Conservation (phyloP, 1,140 invertebrate species). For the Sycophila sp. region DNA sequence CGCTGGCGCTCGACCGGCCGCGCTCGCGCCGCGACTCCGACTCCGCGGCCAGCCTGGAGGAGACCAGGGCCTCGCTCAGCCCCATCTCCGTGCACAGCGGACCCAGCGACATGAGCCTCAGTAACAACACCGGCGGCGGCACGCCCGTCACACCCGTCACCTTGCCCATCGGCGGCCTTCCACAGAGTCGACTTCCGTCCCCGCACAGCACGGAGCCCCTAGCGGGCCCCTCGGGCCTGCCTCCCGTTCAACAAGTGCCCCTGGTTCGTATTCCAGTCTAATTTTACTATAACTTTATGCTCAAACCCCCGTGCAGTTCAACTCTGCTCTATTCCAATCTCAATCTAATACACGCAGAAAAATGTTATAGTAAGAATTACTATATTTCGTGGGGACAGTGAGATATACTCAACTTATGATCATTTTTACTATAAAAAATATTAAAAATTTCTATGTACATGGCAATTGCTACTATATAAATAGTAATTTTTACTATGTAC, state of each 20-base stretch:
- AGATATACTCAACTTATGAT: no score
- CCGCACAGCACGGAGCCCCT: slow-evolving; percentile 76
- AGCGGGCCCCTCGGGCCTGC: slow-evolving; percentile 79
- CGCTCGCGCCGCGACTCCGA: slow-evolving; percentile 59
- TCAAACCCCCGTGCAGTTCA: no score
- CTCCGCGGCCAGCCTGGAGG: slow-evolving; percentile 59
- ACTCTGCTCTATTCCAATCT: no score
- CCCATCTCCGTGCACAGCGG: slow-evolving; percentile 66
- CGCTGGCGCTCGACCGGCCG: slow-evolving; percentile 59
- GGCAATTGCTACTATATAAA: no score
- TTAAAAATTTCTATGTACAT: no score
- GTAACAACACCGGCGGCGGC: slow-evolving; percentile 57
- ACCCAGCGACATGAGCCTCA: slow-evolving; percentile 70
- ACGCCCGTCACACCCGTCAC: slow-evolving; percentile 40
- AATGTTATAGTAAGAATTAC: no score
- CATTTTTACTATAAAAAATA: no score
- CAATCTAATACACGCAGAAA: no score
- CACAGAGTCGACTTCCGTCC: slow-evolving; percentile 69
- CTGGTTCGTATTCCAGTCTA: slow-evolving; percentile 71
- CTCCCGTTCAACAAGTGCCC: slow-evolving; percentile 86
- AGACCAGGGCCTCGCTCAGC: slow-evolving; percentile 64
- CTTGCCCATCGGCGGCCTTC: slow-evolving; percentile 53
- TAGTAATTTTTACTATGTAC: no score
- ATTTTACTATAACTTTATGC: background rate
- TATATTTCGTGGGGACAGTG: no score